phyloP scores from a whole-genome alignment of 2,888 invertebrate genomes.

The Heliconius charithonia region DNA sequence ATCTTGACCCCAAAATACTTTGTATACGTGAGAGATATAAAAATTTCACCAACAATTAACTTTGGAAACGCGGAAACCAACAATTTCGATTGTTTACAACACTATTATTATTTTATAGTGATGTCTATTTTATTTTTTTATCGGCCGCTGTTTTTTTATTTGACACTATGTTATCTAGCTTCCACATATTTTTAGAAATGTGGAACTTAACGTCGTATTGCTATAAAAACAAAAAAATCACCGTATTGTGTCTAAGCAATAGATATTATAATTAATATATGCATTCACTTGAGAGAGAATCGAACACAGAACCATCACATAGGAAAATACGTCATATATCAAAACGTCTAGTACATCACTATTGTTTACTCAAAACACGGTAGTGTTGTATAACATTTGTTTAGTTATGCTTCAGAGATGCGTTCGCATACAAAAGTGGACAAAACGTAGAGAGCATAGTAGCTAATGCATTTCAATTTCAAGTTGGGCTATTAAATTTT shows the following conservation, averaged over 20 bases:
- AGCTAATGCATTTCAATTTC: neutral
- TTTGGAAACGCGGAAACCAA: slow-evolving; percentile 32
- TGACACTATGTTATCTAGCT: neutral
- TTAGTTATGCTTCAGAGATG: slow-evolving; percentile 31
- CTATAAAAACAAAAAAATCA: neutral
- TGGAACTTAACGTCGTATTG: neutral
- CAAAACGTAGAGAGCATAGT: neutral
- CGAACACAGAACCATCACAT: neutral
- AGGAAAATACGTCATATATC: neutral
- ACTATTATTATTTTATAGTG: slow-evolving; percentile 27
- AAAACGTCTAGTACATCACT: slow-evolving; percentile 9
- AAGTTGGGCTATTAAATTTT: neutral
- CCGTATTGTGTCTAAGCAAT: neutral
- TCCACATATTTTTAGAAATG: neutral
- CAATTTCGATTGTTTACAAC: slow-evolving; percentile 13
- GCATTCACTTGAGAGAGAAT: neutral
- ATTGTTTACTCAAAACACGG: slow-evolving; percentile 17
- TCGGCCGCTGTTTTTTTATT: neutral
- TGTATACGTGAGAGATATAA: slow-evolving; percentile 15
- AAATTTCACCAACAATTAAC: slow-evolving; percentile 44
- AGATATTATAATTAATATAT: neutral
- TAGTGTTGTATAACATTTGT: slow-evolving; percentile 30
- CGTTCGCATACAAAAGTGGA: slow-evolving; percentile 33
- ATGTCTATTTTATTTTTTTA: slow-evolving; percentile 6
- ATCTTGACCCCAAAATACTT: slow-evolving; percentile 37